Percentiles rank a stretch among this genome's conserved stretches.
These are phyloP conservation scores for Drosophila kambysellisi DNA, from an alignment of 2,888 invertebrate genomes.

Conservation along the genomic window DNA sequence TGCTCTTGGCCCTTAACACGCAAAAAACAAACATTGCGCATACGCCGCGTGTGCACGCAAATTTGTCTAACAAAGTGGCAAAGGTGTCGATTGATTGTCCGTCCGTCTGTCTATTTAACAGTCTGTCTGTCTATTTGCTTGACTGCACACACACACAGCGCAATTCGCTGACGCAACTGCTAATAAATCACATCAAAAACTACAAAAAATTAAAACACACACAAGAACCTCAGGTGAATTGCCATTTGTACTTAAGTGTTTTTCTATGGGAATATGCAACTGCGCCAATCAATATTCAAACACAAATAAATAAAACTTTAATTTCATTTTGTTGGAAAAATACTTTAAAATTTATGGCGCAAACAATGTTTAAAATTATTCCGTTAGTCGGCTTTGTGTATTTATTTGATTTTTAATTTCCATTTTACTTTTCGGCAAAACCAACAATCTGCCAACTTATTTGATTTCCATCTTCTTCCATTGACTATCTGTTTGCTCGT, in stretches of 20 bases:
- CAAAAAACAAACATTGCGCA: slow-evolving; percentile 50
- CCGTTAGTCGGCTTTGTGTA: slow-evolving; percentile 42
- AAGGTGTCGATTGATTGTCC: slow-evolving; percentile 56
- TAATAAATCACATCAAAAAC: slow-evolving; percentile 71
- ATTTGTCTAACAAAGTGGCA: slow-evolving; percentile 46
- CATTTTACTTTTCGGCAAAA: slow-evolving; percentile 36
- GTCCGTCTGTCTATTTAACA: slow-evolving; percentile 12
- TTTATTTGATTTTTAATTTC: slow-evolving; percentile 65
- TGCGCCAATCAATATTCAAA: slow-evolving; percentile 31
- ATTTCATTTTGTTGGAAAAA: slow-evolving; percentile 56
- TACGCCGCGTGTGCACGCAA: slow-evolving; percentile 57
- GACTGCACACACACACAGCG: slow-evolving; percentile 27
- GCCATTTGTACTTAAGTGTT: slow-evolving; percentile 8
- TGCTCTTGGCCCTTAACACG: slow-evolving; percentile 11
- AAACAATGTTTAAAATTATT: slow-evolving; percentile 39
- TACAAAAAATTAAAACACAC: slow-evolving; percentile 46
- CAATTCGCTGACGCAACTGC: slow-evolving; percentile 58
- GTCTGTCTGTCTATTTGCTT: slow-evolving; percentile 20
- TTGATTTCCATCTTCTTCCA: slow-evolving; percentile 32
- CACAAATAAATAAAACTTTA: slow-evolving; percentile 36
- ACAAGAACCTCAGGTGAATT: slow-evolving; percentile 22
- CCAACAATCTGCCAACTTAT: slow-evolving; percentile 48
- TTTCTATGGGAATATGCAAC: slow-evolving; percentile 26
- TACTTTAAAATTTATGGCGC: slow-evolving; percentile 64
- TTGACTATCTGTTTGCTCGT: slow-evolving; percentile 25